phyloP scores from a whole-genome alignment of 2,113 vertebrate species.

The Heliornis fulica region DNA sequence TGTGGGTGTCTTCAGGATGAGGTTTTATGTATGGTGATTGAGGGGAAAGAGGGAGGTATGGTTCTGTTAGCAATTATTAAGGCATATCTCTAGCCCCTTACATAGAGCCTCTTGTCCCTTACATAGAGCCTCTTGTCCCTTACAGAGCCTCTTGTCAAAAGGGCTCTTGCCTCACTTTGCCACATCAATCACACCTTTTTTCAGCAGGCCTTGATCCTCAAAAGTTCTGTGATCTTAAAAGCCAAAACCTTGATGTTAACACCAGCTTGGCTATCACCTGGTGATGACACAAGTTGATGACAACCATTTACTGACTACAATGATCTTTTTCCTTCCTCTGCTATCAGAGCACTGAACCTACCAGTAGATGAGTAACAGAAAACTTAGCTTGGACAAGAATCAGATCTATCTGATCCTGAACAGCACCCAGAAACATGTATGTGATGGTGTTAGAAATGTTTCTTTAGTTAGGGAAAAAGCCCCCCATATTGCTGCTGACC shows the following conservation, averaged over 20 bases:
- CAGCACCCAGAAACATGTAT: not conserved
- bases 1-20: too few relatives aligned
- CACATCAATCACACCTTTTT: not conserved
- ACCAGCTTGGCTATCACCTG: not conserved
- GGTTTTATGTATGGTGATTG: too few relatives aligned
- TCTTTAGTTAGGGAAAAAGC: not conserved
- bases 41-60: too few relatives aligned
- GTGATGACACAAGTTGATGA: not conserved
- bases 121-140: too few relatives aligned
- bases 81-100: too few relatives aligned
- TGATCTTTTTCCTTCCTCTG: not conserved
- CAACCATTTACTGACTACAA: not conserved
- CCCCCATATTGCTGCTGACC: accelerated
- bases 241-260: not conserved
- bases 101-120: too few relatives aligned
- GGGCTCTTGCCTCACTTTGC: not conserved
- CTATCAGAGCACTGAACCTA: not conserved
- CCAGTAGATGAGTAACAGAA: not conserved
- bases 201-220: not conserved
- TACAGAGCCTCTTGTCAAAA: not conserved
- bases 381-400: not conserved
- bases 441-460: not conserved
- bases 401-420: not conserved
- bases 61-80: too few relatives aligned
- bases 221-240: not conserved